These are phyloP conservation scores for Uropsilus gracilis DNA, from an alignment of 2,113 vertebrate genomes.

Conservation along the genomic window DNA sequence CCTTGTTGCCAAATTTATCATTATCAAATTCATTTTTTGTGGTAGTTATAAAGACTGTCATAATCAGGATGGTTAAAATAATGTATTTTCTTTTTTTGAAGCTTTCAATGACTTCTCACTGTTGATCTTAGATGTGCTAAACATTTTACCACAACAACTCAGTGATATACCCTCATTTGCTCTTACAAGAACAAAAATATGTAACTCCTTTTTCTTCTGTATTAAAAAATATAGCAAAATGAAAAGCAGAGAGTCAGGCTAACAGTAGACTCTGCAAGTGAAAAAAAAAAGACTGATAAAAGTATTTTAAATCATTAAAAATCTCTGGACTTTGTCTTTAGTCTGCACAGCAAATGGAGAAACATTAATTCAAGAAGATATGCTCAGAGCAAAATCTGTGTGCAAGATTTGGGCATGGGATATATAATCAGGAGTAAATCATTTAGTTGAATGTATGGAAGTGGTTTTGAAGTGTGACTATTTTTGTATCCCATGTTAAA, in stretches of 20 bases:
- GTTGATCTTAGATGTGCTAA: background rate
- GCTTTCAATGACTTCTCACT: background rate
- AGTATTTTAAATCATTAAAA: background rate
- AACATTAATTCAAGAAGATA: background rate
- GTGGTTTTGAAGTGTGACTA: background rate
- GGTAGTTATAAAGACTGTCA: background rate
- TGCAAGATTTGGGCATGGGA: background rate
- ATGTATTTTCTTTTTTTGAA: background rate
- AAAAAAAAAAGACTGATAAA: no score
- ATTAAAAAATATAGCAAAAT: background rate
- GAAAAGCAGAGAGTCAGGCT: background rate
- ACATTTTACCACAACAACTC: background rate
- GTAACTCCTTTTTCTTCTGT: background rate
- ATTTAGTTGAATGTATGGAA: background rate
- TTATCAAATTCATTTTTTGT: slow-evolving; percentile 12
- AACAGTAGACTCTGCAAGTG: background rate
- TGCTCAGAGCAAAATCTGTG: background rate
- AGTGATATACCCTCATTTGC: no score
- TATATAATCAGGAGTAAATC: background rate
- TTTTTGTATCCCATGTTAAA: background rate
- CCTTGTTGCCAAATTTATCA: background rate
- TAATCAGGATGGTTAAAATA: background rate
- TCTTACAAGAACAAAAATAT: background rate
- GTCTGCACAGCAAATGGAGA: background rate
- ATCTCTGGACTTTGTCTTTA: background rate